These are phyloP conservation scores for Vipera latastei DNA, from an alignment of 2,797 vertebrate species.

Conservation along the genomic window DNA sequence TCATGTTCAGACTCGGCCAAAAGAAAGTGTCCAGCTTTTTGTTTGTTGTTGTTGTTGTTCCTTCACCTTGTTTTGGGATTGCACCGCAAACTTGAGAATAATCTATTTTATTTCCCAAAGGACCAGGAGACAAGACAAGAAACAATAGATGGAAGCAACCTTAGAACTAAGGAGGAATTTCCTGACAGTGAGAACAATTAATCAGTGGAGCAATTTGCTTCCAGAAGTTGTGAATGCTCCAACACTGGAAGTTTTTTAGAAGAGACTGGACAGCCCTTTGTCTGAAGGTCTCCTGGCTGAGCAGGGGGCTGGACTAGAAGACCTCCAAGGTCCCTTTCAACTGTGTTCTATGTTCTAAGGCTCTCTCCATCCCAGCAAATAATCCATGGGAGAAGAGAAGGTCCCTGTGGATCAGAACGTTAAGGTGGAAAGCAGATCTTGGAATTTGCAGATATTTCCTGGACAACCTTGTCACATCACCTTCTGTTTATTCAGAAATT, in stretches of 20 bases:
- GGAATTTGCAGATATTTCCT: not conserved
- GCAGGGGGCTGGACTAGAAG: not conserved
- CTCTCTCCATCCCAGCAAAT: not conserved
- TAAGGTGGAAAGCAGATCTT: not conserved
- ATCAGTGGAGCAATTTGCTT: not conserved
- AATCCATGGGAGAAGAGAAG: not conserved
- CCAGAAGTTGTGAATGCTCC: not conserved
- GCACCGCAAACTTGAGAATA: not conserved
- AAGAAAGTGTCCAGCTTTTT: not conserved
- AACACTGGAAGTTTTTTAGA: not conserved
- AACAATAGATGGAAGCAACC: not conserved
- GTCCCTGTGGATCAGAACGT: not conserved
- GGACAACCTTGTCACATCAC: too few species aligned
- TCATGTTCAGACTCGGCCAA: not conserved
- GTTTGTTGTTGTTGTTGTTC: too few species aligned
- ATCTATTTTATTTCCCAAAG: not conserved
- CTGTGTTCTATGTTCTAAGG: too few species aligned
- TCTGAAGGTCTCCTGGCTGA: not conserved
- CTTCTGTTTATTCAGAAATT: too few species aligned
- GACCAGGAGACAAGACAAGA: not conserved
- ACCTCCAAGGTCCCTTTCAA: too few species aligned
- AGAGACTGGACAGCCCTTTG: not conserved
- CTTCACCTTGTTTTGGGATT: not conserved
- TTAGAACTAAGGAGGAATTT: not conserved
- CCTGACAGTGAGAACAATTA: not conserved